phyloP scores from a whole-genome alignment of 2,888 invertebrate species.

The Tiliacea citrago region DNA sequence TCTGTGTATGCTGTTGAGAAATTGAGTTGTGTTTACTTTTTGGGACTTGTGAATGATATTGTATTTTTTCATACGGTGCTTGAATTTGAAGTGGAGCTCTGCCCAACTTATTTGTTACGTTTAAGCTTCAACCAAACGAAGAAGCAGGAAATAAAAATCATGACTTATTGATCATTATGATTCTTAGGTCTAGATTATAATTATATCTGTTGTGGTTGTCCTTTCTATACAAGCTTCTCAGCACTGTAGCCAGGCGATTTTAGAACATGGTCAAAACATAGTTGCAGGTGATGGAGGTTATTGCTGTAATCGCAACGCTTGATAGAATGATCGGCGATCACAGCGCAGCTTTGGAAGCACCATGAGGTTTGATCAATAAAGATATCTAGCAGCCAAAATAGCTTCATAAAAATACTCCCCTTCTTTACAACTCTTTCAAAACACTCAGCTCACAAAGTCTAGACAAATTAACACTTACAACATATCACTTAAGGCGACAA shows the following conservation, averaged over 20 bases:
- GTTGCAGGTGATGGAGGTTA: background rate
- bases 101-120: background rate
- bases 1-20: constrained; percentile 12
- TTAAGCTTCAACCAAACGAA: background rate
- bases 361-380: background rate
- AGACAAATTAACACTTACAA: constrained; percentile 30
- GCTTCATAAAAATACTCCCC: background rate
- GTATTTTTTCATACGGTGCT: constrained; percentile 1
- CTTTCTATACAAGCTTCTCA: background rate
- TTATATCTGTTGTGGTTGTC: background rate
- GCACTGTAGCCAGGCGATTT: background rate
- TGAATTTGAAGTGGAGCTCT: background rate
- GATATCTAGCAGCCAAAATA: background rate
- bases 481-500: constrained; percentile 37
- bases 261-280: background rate
- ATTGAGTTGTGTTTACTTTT: constrained; percentile 20
- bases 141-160: background rate
- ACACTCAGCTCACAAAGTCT: background rate
- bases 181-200: background rate
- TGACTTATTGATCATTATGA: background rate
- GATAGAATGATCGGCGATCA: background rate
- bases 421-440: background rate
- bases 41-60: constrained; percentile 3
- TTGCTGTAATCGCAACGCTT: background rate
- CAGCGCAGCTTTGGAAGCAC: background rate